These are phyloP conservation scores for Hemibagrus wyckioides DNA, from an alignment of 2,113 vertebrate species.

Conservation along the genomic window DNA sequence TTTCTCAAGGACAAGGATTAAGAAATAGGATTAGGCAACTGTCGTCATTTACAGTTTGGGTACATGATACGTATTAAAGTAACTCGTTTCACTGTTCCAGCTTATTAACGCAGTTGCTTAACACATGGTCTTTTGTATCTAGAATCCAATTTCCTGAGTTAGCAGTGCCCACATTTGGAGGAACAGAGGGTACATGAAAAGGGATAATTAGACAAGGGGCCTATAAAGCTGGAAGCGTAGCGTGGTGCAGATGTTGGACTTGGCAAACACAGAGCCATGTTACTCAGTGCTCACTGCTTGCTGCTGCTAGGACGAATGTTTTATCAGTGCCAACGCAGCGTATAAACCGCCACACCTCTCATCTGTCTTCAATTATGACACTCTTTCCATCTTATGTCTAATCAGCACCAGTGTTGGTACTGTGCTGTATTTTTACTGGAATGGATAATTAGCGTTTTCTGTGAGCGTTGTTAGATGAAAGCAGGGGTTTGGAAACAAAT, in stretches of 20 bases:
- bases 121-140: slow-evolving; percentile 36
- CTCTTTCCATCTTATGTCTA: slow-evolving; percentile 34
- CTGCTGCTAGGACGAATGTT: slow-evolving; percentile 62
- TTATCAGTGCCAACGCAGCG: slow-evolving; percentile 38
- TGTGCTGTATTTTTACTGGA: neutral
- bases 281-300: slow-evolving; percentile 60
- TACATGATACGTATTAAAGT: neutral
- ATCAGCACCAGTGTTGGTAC: slow-evolving; percentile 6
- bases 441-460: neutral
- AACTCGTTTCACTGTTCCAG: neutral
- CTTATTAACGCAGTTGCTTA: slow-evolving; percentile 9
- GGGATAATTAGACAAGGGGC: slow-evolving; percentile 52
- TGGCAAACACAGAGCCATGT: slow-evolving; percentile 66
- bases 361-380: slow-evolving; percentile 21
- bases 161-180: neutral
- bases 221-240: slow-evolving; percentile 31
- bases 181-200: slow-evolving; percentile 45
- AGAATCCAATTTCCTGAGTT: slow-evolving; percentile 20
- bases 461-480: neutral
- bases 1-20: neutral
- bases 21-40: neutral
- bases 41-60: slow-evolving; percentile 8
- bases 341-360: slow-evolving; percentile 56
- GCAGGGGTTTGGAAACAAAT: neutral
- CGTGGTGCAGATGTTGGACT: slow-evolving; percentile 68